phyloP scores from a whole-genome alignment of 2,797 vertebrate genomes.

The Macroramphosus scolopax region DNA sequence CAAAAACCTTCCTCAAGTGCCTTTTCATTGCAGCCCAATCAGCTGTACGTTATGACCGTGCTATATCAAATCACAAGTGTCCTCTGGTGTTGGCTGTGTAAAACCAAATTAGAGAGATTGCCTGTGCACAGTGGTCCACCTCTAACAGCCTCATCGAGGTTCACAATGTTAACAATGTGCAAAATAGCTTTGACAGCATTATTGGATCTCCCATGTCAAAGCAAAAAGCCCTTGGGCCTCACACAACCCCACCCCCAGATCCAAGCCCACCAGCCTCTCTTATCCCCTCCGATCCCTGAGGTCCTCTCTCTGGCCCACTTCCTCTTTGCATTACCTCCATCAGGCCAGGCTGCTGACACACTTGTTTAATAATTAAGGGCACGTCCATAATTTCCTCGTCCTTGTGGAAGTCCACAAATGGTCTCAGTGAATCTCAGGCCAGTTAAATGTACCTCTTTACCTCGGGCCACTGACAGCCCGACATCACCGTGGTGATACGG shows the following conservation, averaged over 20 bases:
- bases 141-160: constrained; percentile 30
- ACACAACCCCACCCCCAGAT: constrained; percentile 49
- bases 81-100: constrained; percentile 31
- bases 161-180: constrained; percentile 52
- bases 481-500: constrained; percentile 24
- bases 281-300: constrained; percentile 50
- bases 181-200: constrained; percentile 63
- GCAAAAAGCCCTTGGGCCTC: constrained; percentile 51
- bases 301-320: constrained; percentile 73
- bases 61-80: constrained; percentile 55
- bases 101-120: constrained; percentile 20
- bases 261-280: constrained; percentile 53
- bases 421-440: constrained; percentile 67
- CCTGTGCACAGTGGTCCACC: constrained; percentile 10
- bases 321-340: constrained; percentile 81
- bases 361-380: constrained; percentile 83
- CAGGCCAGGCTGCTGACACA: constrained; percentile 80
- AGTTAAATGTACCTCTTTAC: constrained; percentile 65
- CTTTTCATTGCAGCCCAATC: constrained; percentile 35
- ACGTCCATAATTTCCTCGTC: constrained; percentile 75
- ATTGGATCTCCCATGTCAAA: constrained; percentile 57
- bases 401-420: constrained; percentile 77
- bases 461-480: constrained; percentile 43
- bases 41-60: constrained; percentile 51
- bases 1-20: constrained; percentile 60